Percentiles rank a stretch among this genome's conserved stretches.
These are phyloP conservation scores for Leucoma salicis DNA, from an alignment of 2,888 invertebrate genomes.

Conservation along the genomic window DNA sequence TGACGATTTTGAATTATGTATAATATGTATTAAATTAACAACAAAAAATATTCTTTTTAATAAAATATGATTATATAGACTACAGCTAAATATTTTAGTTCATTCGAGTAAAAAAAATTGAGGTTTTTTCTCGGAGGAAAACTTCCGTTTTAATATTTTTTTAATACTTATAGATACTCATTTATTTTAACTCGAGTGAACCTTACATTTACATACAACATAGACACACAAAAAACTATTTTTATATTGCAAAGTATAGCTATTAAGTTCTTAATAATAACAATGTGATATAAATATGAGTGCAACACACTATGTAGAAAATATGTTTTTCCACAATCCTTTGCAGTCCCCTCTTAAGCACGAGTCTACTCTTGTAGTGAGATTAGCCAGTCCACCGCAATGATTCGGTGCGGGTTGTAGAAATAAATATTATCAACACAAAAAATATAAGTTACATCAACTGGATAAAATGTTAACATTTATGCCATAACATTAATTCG, in stretches of 20 bases:
- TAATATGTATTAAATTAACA: constrained; percentile 58
- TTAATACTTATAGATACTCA: background rate
- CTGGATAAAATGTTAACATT: no score
- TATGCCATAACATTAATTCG: no score
- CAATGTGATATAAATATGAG: constrained; percentile 29
- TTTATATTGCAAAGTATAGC: constrained; percentile 29
- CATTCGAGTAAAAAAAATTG: constrained; percentile 2
- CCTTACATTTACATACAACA: constrained; percentile 18
- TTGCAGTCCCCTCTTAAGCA: no score
- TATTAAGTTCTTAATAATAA: constrained; percentile 15
- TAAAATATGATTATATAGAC: constrained; percentile 38
- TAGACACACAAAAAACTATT: constrained; percentile 23
- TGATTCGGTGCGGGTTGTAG: no score
- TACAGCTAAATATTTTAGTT: constrained; percentile 22
- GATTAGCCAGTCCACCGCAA: no score
- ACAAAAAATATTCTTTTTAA: constrained; percentile 39
- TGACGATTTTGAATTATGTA: constrained; percentile 34
- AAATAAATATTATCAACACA: no score
- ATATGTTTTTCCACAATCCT: no score
- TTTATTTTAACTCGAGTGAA: constrained; percentile 4
- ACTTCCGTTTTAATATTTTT: no score
- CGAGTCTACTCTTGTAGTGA: no score
- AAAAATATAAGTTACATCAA: no score
- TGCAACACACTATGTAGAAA: no score
- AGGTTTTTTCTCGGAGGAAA: no score